Evolutionary conservation across 2,797 vertebrate species (phyloP), one percentile per base, ranked within the genome.

Genomic region (Aythya fuligula): DNA sequence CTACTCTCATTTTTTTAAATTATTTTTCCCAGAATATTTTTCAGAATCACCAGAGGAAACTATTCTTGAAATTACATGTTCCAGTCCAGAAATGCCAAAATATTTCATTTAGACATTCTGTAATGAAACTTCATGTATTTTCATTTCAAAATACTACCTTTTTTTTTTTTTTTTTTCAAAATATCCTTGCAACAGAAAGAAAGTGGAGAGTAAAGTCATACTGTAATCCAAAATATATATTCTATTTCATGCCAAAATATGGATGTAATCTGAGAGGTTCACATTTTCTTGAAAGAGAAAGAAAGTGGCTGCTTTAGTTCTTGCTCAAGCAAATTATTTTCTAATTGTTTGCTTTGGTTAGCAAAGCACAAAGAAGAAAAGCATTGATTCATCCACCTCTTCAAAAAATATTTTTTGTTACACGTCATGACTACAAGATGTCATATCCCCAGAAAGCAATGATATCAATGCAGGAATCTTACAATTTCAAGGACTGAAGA

Each of bases 191-290:
- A 93, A 85, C 22, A 73, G 58, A 92, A 93, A 70, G 58, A 87
- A 92, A 93, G 51, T 32, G 8, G 41, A 69, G 84, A 18, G 6
- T 54, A 86, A 91, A 93, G 7, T 49, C 70, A 88, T 84, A 72
- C 34, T 66, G 69, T 69, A 89, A 79, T 94, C 83, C 83, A 95
- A 95, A 90, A 84, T 95, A 85, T 34, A 93, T 94, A 76, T 93
- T 90, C 14, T 6, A 34, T n/a, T 73, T 91, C 73, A 39, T 86
- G 66, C 83, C 85, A 96, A 95, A 90, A 89, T 93, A 91, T 57
- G 80, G 74, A 91, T 84, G 58, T 78, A 84, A 94, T 94, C 51
- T 95, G 87, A 71, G 83, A 94, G 66, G 83, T 79, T 91, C 19
- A 3, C 53, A 36, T 88, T 75, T 82, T 84, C 83, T 51, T 95